Conservation (phyloP, 2,797 vertebrate genomes). For the Leuciscus waleckii region DNA sequence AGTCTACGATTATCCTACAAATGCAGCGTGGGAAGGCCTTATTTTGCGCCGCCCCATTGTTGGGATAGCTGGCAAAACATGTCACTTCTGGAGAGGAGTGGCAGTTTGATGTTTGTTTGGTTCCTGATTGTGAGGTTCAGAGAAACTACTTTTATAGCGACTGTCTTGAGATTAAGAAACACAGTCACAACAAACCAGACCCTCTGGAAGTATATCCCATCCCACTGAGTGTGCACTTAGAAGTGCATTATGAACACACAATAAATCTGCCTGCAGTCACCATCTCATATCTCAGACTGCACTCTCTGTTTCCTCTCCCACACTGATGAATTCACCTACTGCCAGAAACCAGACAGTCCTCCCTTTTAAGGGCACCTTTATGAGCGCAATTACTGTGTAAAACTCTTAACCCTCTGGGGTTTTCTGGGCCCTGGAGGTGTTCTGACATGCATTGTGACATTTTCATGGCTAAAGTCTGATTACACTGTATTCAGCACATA, state of each 20-base stretch:
- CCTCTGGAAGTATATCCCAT: neutral
- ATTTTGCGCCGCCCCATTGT: neutral
- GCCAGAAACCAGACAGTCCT: constrained; percentile 31
- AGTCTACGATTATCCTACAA: neutral
- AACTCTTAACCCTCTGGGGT: neutral
- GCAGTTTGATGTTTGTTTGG: constrained; percentile 10
- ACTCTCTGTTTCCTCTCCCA: constrained; percentile 28
- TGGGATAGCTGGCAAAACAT: neutral
- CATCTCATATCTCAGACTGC: neutral
- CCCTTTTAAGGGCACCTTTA: constrained; percentile 22
- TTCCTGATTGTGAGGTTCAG: neutral
- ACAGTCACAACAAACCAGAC: constrained; percentile 5
- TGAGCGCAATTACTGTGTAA: neutral
- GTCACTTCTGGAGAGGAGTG: neutral
- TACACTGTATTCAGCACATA: too few relatives aligned
- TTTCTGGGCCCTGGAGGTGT: too few relatives aligned
- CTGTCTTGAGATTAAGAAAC: constrained; percentile 7
- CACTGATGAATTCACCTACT: constrained; percentile 19
- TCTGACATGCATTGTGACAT: too few relatives aligned
- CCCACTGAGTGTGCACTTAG: constrained; percentile 6
- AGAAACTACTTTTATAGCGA: neutral
- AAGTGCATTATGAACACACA: constrained; percentile 19
- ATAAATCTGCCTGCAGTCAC: constrained; percentile 31
- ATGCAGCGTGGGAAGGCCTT: neutral
- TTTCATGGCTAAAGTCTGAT: too few relatives aligned